phyloP scores from a whole-genome alignment of 2,888 invertebrate species.

The Petrolisthes cinctipes region DNA sequence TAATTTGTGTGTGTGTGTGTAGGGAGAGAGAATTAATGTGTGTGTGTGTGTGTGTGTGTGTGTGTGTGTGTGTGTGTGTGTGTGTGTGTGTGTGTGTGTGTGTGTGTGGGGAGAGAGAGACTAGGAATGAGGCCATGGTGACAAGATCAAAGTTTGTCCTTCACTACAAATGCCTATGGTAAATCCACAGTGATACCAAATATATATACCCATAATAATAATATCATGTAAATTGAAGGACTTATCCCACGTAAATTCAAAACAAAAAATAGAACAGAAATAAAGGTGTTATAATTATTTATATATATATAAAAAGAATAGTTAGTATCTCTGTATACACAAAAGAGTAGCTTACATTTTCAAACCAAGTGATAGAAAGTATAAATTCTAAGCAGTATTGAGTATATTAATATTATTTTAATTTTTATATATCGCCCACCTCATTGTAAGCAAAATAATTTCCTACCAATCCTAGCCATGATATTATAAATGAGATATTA shows the following conservation, averaged over 20 bases:
- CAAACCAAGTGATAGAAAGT: not conserved
- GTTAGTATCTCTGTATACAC: not conserved
- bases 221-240: not conserved
- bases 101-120: not conserved
- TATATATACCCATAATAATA: not conserved
- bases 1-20: too few relatives aligned
- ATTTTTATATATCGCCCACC: slow-evolving; percentile 5
- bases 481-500: not conserved
- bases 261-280: not conserved
- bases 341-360: not conserved
- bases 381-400: not conserved
- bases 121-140: not conserved
- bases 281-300: not conserved
- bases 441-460: not conserved
- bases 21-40: too few relatives aligned
- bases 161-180: not conserved
- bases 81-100: too few relatives aligned
- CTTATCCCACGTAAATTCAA: not conserved
- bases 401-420: not conserved
- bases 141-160: not conserved
- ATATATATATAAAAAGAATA: not conserved
- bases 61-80: too few relatives aligned
- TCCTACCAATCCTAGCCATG: not conserved
- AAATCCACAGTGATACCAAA: not conserved
- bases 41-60: too few relatives aligned